These are phyloP conservation scores for Gallinago media DNA, from an alignment of 2,113 vertebrate genomes.

Conservation along the genomic window DNA sequence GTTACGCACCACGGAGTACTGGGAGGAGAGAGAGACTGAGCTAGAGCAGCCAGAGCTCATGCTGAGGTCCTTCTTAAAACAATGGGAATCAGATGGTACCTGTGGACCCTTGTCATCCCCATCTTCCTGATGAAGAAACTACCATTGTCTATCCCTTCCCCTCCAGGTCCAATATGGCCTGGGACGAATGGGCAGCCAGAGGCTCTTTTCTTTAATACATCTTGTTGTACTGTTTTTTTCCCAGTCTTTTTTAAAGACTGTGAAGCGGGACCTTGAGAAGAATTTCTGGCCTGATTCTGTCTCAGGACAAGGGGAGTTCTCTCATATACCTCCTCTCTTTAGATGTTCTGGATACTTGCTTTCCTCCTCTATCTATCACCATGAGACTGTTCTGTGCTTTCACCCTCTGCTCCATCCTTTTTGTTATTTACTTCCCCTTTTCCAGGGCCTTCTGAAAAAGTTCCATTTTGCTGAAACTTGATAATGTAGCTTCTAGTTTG, in stretches of 20 bases:
- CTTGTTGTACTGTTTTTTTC: background rate
- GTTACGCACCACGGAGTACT: background rate
- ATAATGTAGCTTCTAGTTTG: background rate
- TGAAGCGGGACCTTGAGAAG: background rate
- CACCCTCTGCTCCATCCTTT: background rate
- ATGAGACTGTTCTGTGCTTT: background rate
- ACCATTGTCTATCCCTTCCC: rapidly evolving
- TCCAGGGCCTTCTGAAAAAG: background rate
- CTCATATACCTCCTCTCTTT: background rate
- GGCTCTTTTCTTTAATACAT: background rate
- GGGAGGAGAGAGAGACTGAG: background rate
- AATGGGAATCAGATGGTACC: rapidly evolving
- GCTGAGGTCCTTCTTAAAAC: rapidly evolving
- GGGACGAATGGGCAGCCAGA: rapidly evolving
- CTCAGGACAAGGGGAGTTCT: background rate
- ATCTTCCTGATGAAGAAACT: background rate
- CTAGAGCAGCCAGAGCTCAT: rapidly evolving
- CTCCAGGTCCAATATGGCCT: rapidly evolving
- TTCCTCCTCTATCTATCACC: background rate
- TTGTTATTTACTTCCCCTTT: background rate
- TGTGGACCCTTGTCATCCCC: rapidly evolving
- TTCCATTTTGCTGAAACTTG: rapidly evolving
- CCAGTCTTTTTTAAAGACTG: background rate
- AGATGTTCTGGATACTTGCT: background rate
- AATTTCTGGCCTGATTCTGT: background rate